phyloP scores from a whole-genome alignment of 2,113 vertebrate genomes.

The Carlito syrichta region DNA sequence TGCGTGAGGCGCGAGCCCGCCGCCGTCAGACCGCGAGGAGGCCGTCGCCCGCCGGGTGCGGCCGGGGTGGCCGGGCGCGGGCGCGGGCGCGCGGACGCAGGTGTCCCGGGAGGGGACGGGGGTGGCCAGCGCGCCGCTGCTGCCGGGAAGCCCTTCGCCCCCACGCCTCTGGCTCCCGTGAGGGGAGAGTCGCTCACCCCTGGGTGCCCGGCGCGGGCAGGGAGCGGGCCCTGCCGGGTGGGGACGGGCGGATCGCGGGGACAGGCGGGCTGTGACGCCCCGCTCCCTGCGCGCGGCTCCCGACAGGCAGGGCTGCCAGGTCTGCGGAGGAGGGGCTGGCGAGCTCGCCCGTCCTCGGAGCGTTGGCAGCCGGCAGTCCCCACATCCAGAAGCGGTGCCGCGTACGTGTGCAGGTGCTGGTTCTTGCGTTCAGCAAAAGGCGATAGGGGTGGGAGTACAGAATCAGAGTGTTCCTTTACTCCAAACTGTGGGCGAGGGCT shows the following conservation, averaged over 20 bases:
- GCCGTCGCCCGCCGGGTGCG: too few relatives aligned
- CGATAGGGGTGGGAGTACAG: constrained; percentile 68
- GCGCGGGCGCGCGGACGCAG: constrained; percentile 50
- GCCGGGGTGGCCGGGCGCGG: too few relatives aligned
- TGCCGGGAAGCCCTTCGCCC: not conserved
- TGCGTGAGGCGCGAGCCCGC: too few relatives aligned
- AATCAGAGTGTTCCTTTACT: constrained; percentile 74
- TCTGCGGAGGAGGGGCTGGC: not conserved
- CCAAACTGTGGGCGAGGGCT: constrained; percentile 67
- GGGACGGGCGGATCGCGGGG: constrained; percentile 14
- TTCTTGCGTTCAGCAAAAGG: constrained; percentile 59
- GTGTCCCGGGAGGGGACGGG: constrained; percentile 33
- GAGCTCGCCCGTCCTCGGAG: not conserved
- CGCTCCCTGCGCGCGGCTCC: not conserved
- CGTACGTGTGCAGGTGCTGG: constrained; percentile 54
- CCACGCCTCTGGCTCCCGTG: not conserved
- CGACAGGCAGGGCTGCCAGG: not conserved
- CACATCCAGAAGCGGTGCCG: not conserved
- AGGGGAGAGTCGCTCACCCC: not conserved
- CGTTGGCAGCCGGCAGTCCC: not conserved
- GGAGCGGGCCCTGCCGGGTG: not conserved
- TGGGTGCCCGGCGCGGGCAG: not conserved
- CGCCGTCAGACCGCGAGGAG: too few relatives aligned
- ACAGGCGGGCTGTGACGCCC: not conserved
- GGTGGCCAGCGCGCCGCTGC: not conserved